These are phyloP conservation scores for Clanis bilineata DNA, from an alignment of 2,888 invertebrate genomes.

Conservation along the genomic window DNA sequence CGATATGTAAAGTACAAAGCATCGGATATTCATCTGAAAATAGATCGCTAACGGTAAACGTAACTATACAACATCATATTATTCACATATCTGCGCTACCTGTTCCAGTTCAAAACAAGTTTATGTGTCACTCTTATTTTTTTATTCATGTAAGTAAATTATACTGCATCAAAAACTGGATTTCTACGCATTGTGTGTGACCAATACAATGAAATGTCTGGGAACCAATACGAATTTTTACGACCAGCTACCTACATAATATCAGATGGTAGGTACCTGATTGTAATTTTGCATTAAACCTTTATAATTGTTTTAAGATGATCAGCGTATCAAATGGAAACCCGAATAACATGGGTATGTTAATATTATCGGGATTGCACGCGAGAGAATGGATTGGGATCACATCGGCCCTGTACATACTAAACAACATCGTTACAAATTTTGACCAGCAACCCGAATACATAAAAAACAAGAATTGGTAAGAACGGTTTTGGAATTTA, in stretches of 20 bases:
- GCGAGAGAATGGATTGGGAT: conserved; percentile 93
- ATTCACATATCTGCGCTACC: background rate
- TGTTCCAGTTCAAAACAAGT: background rate
- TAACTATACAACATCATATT: background rate
- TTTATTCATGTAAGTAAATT: no score
- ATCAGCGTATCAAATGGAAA: conserved; percentile 85
- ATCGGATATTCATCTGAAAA: conserved; percentile 46
- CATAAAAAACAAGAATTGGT: conserved; percentile 90
- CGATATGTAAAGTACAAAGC: conserved; percentile 37
- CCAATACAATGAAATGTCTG: no score
- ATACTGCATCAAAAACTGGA: no score
- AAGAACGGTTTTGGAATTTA: conserved; percentile 30
- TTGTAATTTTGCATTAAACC: no score
- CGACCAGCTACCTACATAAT: background rate
- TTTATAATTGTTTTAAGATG: conserved; percentile 36
- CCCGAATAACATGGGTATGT: conserved; percentile 80
- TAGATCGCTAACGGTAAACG: conserved; percentile 40
- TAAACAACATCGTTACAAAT: conserved; percentile 85
- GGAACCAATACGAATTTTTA: no score
- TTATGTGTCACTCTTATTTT: background rate
- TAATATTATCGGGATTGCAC: conserved; percentile 90
- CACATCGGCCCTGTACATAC: conserved; percentile 86
- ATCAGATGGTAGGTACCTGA: background rate
- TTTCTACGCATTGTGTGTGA: no score
- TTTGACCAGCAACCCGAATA: conserved; percentile 83